Conservation (phyloP, 2,797 vertebrate genomes). For the Gallinago nigripennis region DNA sequence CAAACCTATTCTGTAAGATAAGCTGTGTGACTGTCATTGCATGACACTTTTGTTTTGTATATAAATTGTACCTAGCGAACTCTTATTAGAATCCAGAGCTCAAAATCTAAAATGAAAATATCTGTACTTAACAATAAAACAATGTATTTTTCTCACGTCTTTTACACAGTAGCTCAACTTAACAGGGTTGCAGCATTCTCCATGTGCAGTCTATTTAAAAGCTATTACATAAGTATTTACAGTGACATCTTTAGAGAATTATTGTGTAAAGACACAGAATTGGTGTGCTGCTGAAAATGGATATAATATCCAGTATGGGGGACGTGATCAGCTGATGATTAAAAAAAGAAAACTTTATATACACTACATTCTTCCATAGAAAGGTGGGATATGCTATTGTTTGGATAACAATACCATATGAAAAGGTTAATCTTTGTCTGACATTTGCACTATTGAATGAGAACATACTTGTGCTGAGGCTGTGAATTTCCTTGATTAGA, state of each 20-base stretch:
- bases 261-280: constrained; percentile 19
- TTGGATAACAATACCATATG: constrained; percentile 62
- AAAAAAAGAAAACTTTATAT: constrained; percentile 33
- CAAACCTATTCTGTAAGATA: neutral
- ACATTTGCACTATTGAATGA: constrained; percentile 65
- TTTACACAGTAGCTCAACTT: neutral
- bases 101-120: constrained; percentile 30
- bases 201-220: constrained; percentile 3
- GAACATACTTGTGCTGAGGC: constrained; percentile 92
- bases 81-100: neutral
- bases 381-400: constrained; percentile 49
- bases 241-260: constrained; percentile 1
- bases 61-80: neutral
- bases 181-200: neutral
- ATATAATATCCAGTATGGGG: constrained; percentile 32
- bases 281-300: constrained; percentile 40
- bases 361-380: constrained; percentile 26
- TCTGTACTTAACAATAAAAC: neutral
- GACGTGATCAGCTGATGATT: constrained; percentile 48
- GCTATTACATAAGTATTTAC: neutral
- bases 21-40: neutral
- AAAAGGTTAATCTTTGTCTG: constrained; percentile 75
- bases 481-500: constrained; percentile 86
- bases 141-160: neutral
- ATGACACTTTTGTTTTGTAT: neutral